phyloP scores from a whole-genome alignment of 2,888 invertebrate genomes.

The Sarcophaga subvicina region DNA sequence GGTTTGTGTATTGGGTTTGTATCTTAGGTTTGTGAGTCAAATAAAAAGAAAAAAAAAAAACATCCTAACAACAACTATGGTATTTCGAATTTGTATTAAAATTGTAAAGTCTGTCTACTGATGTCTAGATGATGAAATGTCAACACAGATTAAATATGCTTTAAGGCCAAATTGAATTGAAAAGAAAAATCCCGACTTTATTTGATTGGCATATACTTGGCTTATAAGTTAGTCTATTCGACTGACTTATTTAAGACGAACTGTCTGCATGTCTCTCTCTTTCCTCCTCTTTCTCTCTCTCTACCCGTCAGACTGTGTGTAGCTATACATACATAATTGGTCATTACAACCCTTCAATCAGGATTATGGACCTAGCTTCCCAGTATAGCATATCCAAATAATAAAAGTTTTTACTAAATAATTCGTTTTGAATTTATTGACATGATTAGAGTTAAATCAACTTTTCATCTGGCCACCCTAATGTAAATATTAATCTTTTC shows the following conservation, averaged over 20 bases:
- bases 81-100: no score
- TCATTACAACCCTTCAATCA: no score
- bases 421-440: no score
- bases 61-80: no score
- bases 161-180: constrained; percentile 34
- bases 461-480: background rate
- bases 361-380: no score
- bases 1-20: no score
- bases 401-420: no score
- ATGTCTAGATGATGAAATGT: background rate
- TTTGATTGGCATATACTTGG: constrained; percentile 54
- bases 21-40: no score
- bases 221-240: constrained; percentile 21
- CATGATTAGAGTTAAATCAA: background rate
- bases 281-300: background rate
- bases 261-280: constrained; percentile 8
- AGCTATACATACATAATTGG: no score
- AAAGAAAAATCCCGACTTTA: constrained; percentile 31
- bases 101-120: no score
- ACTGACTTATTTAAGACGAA: background rate
- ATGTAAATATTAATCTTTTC: background rate
- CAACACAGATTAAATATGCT: constrained; percentile 23
- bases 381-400: no score
- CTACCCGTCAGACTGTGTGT: background rate
- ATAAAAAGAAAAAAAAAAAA: no score